Conservation (phyloP, 2,888 invertebrate species). For the Amphipoea lucens region DNA sequence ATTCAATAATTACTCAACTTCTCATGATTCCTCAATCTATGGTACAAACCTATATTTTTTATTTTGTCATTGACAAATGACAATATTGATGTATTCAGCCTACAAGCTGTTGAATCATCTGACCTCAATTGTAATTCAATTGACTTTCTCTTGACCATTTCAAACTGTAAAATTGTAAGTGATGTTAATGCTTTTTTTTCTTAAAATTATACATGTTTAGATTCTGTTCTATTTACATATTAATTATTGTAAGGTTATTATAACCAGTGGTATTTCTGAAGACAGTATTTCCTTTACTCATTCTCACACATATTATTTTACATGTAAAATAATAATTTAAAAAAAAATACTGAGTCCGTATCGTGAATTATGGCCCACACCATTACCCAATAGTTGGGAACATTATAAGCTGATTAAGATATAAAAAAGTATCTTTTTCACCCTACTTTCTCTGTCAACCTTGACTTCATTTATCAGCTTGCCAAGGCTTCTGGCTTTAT, state of each 20-base stretch:
- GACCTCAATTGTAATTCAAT: slow-evolving; percentile 56
- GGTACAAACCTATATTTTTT: slow-evolving; percentile 14
- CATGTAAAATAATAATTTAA: no score
- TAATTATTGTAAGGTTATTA: not conserved
- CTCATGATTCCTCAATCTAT: slow-evolving; percentile 13
- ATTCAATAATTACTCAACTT: not conserved
- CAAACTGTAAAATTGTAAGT: slow-evolving; percentile 43
- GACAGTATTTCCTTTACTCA: not conserved
- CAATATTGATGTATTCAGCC: slow-evolving; percentile 44
- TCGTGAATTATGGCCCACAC: no score
- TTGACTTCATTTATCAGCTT: slow-evolving; percentile 14
- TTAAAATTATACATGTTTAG: not conserved
- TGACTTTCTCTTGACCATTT: slow-evolving; percentile 53
- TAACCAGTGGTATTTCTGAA: not conserved
- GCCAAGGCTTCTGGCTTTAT: slow-evolving; percentile 5
- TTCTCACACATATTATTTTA: not conserved
- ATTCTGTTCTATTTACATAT: not conserved
- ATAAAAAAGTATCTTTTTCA: no score
- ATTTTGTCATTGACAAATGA: slow-evolving; percentile 21
- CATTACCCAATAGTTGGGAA: not conserved
- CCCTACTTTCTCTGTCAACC: slow-evolving; percentile 13
- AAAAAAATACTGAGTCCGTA: no score
- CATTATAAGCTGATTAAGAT: not conserved
- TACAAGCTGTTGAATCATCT: slow-evolving; percentile 21
- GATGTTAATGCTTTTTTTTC: not conserved